A percentile compares a stretch with the other conserved stretches of the same genome.
Conservation (phyloP, 2,113 vertebrate genomes). For the Varanus komodoensis region DNA sequence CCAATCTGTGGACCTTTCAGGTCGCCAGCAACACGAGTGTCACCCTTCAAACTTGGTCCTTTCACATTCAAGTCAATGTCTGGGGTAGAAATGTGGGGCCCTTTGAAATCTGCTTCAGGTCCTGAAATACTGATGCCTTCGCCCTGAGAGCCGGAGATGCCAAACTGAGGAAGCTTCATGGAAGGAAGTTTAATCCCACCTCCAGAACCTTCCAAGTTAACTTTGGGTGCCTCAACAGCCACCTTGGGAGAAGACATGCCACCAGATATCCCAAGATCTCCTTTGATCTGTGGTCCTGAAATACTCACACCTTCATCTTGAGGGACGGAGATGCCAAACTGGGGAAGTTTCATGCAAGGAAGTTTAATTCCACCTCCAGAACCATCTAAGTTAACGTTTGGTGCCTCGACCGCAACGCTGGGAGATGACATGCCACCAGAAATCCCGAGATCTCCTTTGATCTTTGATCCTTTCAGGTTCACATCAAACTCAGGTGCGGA, state of each 20-base stretch:
- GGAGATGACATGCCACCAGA: conserved; percentile 64
- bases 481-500: conserved; percentile 48
- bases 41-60: conserved; percentile 61
- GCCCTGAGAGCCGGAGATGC: not conserved
- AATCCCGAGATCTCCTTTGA: conserved; percentile 70
- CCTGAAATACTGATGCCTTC: conserved; percentile 43
- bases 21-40: not conserved
- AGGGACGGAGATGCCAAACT: conserved; percentile 62
- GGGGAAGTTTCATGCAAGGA: conserved; percentile 75
- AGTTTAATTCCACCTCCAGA: conserved; percentile 71
- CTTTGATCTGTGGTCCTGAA: conserved; percentile 76
- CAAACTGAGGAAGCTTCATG: conserved; percentile 76
- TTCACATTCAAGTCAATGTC: conserved; percentile 57
- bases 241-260: conserved; percentile 53
- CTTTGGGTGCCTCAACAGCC: fast-evolving
- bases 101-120: not conserved
- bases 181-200: conserved; percentile 73
- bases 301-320: not conserved
- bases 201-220: conserved; percentile 63
- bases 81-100: fast-evolving
- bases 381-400: conserved; percentile 53
- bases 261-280: conserved; percentile 66
- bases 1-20: not conserved
- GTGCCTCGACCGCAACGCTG: fast-evolving
- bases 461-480: conserved; percentile 76